Base-by-base conservation (phyloP, 1,140 invertebrate genomes). In the Cryptotermes secundus region DNA sequence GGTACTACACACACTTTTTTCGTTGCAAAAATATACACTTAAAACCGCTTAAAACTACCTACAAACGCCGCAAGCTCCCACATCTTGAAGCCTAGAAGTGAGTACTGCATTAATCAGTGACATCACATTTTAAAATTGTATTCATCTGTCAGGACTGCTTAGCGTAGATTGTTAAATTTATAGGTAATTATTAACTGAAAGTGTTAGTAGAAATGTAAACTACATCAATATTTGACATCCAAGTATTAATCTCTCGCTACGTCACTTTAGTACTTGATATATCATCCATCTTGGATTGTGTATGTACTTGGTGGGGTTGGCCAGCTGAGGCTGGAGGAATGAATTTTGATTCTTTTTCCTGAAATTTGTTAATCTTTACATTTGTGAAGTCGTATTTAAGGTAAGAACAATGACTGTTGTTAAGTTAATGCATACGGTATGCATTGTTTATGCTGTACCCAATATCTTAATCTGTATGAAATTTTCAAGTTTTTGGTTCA, bases 281-380 rank as follows among this genome's bases (percentile, higher is more conserved):
- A 80, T 72, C 83, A 38, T 45, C 83, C 83, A 84, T 84, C 36
- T 84, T 84, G 38, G 72, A 38, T 81, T 79, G 79, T 83, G 34
- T 14, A 35, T 80, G 42, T 80, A 79, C 24, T 26, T 14, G 14
- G 26, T 53, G 36, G 82, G 80, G 53, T 84, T 35, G 45, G 59
- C 42, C 34, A 36, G 53, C 45, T 38, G 36, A 82, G 81, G n/a
- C n/a, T 38, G 81, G 42, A 53, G 81, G 35, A 82, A 82, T 82
- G 81, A 53, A 82, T 82, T 82, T 82, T 16, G 38, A 31, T 38
- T 31, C 38, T n/a, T 31, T 82, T 82, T 82, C 42, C 6, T 53
- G 31, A 82, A n/a, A 82, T 53, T 42, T 45, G 42, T 31, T 82
- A 45, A 34, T 38, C 31, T 45, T 82, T 34, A 45, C 24, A n/a